A percentile compares a stretch with the other conserved stretches of the same genome.
Conservation (phyloP, 2,797 vertebrate species). For the Gastrophryne carolinensis region DNA sequence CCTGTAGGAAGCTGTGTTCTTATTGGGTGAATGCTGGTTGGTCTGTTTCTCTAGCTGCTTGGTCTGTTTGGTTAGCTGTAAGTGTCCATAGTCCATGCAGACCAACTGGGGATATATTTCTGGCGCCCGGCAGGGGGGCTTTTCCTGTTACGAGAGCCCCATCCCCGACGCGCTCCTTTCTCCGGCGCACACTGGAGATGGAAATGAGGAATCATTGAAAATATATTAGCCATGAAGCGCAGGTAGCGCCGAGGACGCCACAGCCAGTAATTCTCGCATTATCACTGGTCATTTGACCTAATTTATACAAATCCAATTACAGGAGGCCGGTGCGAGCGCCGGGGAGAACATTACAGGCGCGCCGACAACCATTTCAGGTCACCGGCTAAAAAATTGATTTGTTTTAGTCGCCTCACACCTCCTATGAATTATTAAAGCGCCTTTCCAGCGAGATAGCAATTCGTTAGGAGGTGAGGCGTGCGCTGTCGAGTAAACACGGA, state of each 20-base stretch:
- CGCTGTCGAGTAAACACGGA: conserved; percentile 23
- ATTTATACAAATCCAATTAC: conserved; percentile 54
- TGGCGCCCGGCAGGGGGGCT: too few relatives aligned
- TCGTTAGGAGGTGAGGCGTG: conserved; percentile 15
- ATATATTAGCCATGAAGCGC: conserved; percentile 48
- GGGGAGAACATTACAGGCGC: conserved; percentile 33
- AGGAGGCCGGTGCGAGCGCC: conserved; percentile 20
- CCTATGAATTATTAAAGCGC: conserved; percentile 40
- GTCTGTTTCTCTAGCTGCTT: too few relatives aligned
- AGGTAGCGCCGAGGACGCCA: conserved; percentile 35
- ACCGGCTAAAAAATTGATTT: conserved; percentile 47
- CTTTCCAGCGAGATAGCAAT: conserved; percentile 28
- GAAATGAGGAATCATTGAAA: conserved; percentile 43
- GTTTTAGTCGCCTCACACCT: conserved; percentile 25
- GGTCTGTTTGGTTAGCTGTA: too few relatives aligned
- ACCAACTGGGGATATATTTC: too few relatives aligned
- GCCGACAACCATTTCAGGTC: conserved; percentile 31
- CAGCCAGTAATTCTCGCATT: conserved; percentile 46
- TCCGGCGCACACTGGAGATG: conserved; percentile 24
- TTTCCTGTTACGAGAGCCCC: conserved; percentile 5
- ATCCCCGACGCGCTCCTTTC: conserved; percentile 13
- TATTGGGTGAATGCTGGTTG: too few relatives aligned
- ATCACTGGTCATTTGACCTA: conserved; percentile 49
- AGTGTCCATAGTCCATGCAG: too few relatives aligned
- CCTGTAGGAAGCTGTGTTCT: too few relatives aligned